Conservation (phyloP, 2,113 vertebrate species). For the Casuarius casuarius region DNA sequence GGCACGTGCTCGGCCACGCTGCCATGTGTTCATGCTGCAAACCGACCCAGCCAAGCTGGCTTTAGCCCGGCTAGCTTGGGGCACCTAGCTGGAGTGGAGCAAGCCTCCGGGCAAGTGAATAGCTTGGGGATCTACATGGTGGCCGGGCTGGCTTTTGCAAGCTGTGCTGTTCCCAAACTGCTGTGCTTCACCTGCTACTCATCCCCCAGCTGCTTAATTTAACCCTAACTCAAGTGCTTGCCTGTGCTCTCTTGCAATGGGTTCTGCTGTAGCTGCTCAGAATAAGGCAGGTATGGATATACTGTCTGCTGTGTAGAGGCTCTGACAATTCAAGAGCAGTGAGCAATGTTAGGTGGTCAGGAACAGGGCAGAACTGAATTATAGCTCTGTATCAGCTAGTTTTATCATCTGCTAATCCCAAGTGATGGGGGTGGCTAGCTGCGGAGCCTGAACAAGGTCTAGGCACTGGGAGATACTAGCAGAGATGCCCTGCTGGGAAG, state of each 20-base stretch:
- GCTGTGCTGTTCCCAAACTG: fast-evolving
- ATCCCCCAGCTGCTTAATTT: background rate
- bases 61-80: background rate
- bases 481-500: background rate
- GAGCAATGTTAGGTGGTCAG: fast-evolving
- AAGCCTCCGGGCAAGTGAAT: background rate
- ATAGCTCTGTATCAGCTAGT: background rate
- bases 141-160: background rate
- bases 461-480: fast-evolving
- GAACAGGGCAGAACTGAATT: background rate
- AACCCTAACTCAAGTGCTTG: fast-evolving
- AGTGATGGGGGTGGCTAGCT: background rate
- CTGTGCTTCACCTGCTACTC: background rate
- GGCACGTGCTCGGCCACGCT: background rate
- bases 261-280: background rate
- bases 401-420: background rate
- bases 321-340: background rate
- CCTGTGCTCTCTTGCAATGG: background rate
- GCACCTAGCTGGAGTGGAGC: background rate
- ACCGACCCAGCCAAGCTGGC: background rate
- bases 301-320: fast-evolving
- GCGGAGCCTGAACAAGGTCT: background rate
- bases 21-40: background rate
- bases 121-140: background rate
- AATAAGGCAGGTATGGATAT: background rate